These are phyloP conservation scores for Manis javanica DNA, from an alignment of 2,797 vertebrate genomes.

Conservation along the genomic window DNA sequence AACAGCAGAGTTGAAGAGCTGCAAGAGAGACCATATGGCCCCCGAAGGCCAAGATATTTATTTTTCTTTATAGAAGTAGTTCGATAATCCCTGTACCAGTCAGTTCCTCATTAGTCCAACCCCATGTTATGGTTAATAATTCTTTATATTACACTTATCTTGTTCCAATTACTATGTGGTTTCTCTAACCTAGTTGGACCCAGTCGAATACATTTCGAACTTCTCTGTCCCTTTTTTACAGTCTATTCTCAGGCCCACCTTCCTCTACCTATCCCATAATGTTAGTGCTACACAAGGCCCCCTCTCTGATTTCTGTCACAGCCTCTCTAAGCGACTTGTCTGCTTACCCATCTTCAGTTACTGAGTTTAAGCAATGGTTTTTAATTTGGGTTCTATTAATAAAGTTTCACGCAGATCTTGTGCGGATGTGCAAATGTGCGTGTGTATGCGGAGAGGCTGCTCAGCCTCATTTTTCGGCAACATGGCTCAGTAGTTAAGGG, in stretches of 20 bases:
- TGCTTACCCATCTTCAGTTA: not conserved
- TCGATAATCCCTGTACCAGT: not conserved
- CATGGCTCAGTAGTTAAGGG: not conserved
- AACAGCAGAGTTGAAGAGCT: not conserved
- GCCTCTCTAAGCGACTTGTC: not conserved
- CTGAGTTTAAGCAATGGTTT: not conserved
- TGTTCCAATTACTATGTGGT: not conserved
- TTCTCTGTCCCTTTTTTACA: not conserved
- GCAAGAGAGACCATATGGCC: not conserved
- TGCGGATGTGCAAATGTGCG: not conserved
- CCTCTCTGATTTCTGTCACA: not conserved
- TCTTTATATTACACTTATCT: not conserved
- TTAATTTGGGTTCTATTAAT: not conserved
- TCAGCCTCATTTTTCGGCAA: not conserved
- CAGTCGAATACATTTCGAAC: not conserved
- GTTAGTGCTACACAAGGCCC: not conserved
- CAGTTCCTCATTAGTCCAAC: not conserved
- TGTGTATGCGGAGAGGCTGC: not conserved
- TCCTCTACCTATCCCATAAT: not conserved
- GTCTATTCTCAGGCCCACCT: not conserved
- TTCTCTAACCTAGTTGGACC: not conserved
- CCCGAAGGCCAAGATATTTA: not conserved
- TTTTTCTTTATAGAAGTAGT: constrained; percentile 19
- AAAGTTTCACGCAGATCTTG: not conserved
- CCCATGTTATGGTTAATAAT: not conserved